Base-by-base conservation (phyloP, 1,140 invertebrate species). In the Scaptomyza pallida region DNA sequence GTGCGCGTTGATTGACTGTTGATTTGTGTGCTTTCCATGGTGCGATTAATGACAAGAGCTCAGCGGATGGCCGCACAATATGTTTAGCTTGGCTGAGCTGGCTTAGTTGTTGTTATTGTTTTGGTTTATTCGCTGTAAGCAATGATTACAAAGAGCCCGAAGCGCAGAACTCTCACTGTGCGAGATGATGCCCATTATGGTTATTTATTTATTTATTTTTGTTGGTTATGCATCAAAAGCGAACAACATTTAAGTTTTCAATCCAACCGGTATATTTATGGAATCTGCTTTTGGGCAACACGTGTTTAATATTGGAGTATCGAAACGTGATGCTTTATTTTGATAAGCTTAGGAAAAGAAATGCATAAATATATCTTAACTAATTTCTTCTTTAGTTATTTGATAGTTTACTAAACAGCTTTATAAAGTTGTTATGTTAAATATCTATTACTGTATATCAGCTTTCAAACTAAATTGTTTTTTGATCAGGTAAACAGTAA, bases 1-100 rank as follows among this genome's bases (percentile, higher is more conserved):
- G 75, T 62, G 51, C 69, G 77, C 69, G 78, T 77, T 72, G 80
- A 78, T 82, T 71, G 79, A 30, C 80, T 65, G 79, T 67, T 83
- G 79, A 80, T 80, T 80, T 77, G 81, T 80, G 76, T 76, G 70
- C 37, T 59, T 43, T 35, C 72, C 59, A 26, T 59, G 64, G 64
- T 63, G 71, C 74, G 57, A 83, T 82, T 83, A 78, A 82, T 83
- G 79, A 63, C 68, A 64, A 82, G 57, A 47, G 30, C 67, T 59
- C 54, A 59, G 62, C 41, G 62, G 64, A 68, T 68, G 65, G 71
- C 45, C 77, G 68, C 77, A 73, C 72, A 75, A 73, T 72, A 56
- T 54, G 81, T 72, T 72, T 41, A 75, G 81, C 79, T 73, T 72
- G 54, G 67, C 21, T 86, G 79, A 54, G 37, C 35, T 35, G 43